Evolutionary conservation across 2,113 vertebrate genomes (phyloP), one percentile per base, ranked within the genome.

Genomic region (Dromas ardeola): DNA sequence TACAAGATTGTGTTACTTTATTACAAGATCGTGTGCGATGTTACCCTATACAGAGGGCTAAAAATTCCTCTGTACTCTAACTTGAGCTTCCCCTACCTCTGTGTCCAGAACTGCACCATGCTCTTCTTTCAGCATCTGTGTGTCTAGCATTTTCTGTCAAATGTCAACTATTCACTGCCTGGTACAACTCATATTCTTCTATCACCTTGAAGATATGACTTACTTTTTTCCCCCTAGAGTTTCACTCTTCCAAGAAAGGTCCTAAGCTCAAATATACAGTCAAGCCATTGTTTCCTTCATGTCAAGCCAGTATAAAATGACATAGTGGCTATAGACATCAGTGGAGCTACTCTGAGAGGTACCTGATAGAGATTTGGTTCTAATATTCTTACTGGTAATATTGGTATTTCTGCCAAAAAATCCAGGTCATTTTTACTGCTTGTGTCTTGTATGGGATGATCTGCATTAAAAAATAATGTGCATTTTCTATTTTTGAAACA

Each of bases 401-500:
- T 27, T 72, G 56, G 21, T 43, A 53, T 26, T 74, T 89, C 61
- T 71, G 38, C 26, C 2, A 38, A 88, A 87, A 80, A 80, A 45
- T 52, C 15, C 45, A 77, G 23, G 30, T 45, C 1, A 49, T 76
- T 92, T 92, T 86, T 88, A 77, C 22, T 79, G 36, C 25, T 32
- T 50, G 9, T 70, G 18, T 32, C 20, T 89, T 95, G 34, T 25
- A 72, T 45, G 43, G 36, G 49, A 47, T 73, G 27, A 61, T 80
- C 36, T 40, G 32, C 26, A 82, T 76, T 69, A 79, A 94, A 92
- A 93, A 63, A 5, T 38, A 63, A 85, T 18, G 25, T 29, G 21
- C 6, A 27, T 79, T 80, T 91, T 82, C 70, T 89, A 23, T 36
- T 94, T 95, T 62, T 82, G 25, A 94, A 82, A 34, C 25, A 20